A percentile compares a stretch with the other conserved stretches of the same genome.
phyloP scores from a whole-genome alignment of 2,113 vertebrate genomes.

The Zootoca vivipara region DNA sequence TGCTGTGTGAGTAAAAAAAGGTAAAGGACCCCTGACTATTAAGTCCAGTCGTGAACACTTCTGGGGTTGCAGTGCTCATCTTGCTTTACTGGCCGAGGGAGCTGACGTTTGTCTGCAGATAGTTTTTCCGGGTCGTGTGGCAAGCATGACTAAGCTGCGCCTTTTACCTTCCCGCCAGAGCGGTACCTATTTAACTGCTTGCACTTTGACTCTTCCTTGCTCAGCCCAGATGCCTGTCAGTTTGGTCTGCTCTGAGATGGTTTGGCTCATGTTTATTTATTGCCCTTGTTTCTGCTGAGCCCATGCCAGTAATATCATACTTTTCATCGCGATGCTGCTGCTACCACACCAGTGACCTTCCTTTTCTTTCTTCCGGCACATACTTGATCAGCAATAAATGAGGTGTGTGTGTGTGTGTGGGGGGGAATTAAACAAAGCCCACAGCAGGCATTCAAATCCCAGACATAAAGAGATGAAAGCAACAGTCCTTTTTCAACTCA shows the following conservation, averaged over 20 bases:
- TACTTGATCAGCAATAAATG: not conserved
- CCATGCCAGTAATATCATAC: not conserved
- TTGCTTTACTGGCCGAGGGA: no score
- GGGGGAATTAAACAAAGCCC: not conserved
- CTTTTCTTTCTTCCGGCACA: not conserved
- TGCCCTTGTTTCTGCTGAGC: not conserved
- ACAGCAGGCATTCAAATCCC: not conserved
- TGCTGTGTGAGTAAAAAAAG: not conserved
- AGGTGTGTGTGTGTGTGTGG: not conserved
- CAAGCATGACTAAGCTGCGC: no score
- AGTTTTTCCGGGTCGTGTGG: no score
- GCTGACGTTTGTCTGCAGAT: no score
- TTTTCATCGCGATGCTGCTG: not conserved
- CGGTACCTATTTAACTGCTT: not conserved
- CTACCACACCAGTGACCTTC: not conserved
- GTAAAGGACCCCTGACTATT: no score
- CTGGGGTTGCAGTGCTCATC: no score
- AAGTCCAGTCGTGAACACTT: no score
- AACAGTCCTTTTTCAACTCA: not conserved
- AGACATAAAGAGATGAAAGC: not conserved
- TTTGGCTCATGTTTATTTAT: slow-evolving; percentile 19
- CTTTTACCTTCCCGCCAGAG: no score
- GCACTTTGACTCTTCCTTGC: not conserved
- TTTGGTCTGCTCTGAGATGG: not conserved
- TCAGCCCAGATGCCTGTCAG: not conserved